These are phyloP conservation scores for Microcebus ravelobensis DNA, from an alignment of 2,113 vertebrate genomes.

Conservation along the genomic window DNA sequence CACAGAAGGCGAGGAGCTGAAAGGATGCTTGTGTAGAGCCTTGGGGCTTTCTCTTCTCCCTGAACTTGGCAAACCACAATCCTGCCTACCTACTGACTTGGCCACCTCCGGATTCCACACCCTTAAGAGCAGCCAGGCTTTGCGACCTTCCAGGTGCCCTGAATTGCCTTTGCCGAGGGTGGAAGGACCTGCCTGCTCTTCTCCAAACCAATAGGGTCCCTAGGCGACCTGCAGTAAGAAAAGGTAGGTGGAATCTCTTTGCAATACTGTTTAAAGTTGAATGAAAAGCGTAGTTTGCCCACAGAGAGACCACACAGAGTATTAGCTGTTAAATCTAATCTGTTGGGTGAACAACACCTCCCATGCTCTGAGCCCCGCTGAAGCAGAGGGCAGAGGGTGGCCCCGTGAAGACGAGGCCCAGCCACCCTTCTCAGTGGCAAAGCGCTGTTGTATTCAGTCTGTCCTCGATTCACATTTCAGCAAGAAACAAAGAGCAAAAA, in stretches of 20 bases:
- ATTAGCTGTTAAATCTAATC: neutral
- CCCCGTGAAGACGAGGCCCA: neutral
- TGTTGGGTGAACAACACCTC: neutral
- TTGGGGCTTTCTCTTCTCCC: neutral
- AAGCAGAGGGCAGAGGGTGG: neutral
- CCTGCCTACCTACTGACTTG: too few relatives aligned
- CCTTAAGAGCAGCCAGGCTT: neutral
- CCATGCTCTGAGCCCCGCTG: neutral
- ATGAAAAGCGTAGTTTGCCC: neutral
- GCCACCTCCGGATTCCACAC: too few relatives aligned
- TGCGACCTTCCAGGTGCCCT: neutral
- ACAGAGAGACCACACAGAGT: neutral
- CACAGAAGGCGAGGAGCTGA: neutral
- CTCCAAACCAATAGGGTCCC: too few relatives aligned
- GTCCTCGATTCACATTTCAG: neutral
- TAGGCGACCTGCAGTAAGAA: neutral
- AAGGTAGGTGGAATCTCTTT: neutral
- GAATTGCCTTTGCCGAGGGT: neutral
- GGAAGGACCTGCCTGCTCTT: neutral
- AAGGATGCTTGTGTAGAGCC: neutral
- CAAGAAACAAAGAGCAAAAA: neutral
- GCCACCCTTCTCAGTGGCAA: accelerated
- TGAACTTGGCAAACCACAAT: neutral
- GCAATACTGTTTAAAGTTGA: neutral
- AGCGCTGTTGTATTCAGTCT: neutral